Conservation (phyloP, 2,888 invertebrate species). For the Notocelia uddmanniana region DNA sequence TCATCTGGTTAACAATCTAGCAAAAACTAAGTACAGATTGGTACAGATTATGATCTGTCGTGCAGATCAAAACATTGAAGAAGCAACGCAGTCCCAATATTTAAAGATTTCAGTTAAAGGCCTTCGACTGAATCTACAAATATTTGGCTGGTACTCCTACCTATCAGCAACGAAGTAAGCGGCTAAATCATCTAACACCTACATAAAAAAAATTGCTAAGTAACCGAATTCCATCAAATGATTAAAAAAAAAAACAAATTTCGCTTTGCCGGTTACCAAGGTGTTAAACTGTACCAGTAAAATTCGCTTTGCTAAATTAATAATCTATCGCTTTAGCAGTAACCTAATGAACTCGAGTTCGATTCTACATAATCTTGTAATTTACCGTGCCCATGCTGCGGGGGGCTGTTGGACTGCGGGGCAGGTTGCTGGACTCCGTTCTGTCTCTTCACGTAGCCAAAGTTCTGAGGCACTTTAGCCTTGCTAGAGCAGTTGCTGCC, state of each 20-base stretch:
- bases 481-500: conserved; percentile 85
- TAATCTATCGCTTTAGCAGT: conserved; percentile 9
- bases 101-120: conserved; percentile 21
- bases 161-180: not conserved
- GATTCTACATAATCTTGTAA: conserved; percentile 3
- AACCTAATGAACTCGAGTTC: conserved; percentile 29
- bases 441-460: conserved; percentile 93
- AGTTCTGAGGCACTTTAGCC: conserved; percentile 93
- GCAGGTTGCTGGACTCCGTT: conserved; percentile 86
- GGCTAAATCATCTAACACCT: too few relatives aligned
- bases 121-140: conserved; percentile 13
- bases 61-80: not conserved
- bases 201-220: not conserved
- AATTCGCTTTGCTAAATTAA: conserved; percentile 11
- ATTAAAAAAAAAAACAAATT: not conserved
- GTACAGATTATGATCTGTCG: not conserved
- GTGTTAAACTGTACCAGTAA: not conserved
- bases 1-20: too few relatives aligned
- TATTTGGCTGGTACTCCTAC: not conserved
- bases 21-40: too few relatives aligned
- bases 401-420: conserved; percentile 71
- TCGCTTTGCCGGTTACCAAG: conserved; percentile 21
- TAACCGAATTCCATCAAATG: not conserved
- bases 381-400: conserved; percentile 65
- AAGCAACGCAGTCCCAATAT: not conserved